Conservation (phyloP, 2,113 vertebrate genomes). For the Neotragus pygmaeus region DNA sequence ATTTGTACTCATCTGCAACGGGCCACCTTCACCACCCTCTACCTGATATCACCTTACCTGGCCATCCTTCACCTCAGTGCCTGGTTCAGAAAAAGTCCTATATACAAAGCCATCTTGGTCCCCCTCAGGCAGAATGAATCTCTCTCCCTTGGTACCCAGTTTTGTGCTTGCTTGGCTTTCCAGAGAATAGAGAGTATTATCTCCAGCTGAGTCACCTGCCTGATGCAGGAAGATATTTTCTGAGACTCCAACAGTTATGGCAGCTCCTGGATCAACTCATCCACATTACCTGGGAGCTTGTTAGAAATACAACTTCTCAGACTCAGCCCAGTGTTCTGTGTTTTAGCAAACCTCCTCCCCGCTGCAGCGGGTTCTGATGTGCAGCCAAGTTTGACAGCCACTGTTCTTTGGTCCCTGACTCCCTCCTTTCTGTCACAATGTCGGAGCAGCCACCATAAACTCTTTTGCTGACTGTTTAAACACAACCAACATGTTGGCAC, state of each 20-base stretch:
- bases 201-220: background rate
- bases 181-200: background rate
- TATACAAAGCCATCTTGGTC: background rate
- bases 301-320: slow-evolving; percentile 1
- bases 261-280: background rate
- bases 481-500: background rate
- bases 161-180: background rate
- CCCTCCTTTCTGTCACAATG: background rate
- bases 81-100: background rate
- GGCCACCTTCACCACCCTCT: background rate
- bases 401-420: background rate
- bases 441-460: slow-evolving; percentile 6
- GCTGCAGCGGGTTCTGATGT: background rate
- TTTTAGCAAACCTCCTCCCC: background rate
- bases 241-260: background rate
- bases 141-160: background rate
- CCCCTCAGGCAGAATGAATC: background rate
- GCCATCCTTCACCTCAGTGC: background rate
- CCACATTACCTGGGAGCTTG: background rate
- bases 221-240: background rate
- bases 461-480: slow-evolving; percentile 41
- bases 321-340: background rate
- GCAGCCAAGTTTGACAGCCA: background rate
- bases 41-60: background rate
- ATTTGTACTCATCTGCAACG: background rate